These are phyloP conservation scores for Lagria hirta DNA, from an alignment of 2,888 invertebrate species.

Conservation along the genomic window DNA sequence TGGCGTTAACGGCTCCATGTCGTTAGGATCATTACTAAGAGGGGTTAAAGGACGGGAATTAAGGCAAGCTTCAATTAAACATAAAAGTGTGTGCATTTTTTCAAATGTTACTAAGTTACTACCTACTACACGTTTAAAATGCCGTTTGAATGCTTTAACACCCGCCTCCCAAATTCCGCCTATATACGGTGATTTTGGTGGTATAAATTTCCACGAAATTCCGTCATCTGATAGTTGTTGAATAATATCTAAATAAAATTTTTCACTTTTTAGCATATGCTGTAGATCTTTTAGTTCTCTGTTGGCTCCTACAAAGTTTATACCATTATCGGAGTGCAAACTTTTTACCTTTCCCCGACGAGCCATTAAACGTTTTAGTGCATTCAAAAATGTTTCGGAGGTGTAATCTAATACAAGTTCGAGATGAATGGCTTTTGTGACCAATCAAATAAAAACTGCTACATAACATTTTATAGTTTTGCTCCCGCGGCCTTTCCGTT, in stretches of 20 bases:
- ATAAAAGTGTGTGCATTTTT: constrained; percentile 4
- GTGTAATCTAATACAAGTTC: constrained; percentile 6
- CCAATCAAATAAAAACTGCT: constrained; percentile 1
- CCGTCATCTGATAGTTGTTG: too few species aligned
- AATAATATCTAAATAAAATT: too few species aligned
- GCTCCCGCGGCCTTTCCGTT: neutral
- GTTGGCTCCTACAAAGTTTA: constrained; percentile 1
- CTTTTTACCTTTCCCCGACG: neutral
- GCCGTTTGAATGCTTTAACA: constrained; percentile 3
- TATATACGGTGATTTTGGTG: constrained; percentile 3
- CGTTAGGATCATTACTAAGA: constrained; percentile 2
- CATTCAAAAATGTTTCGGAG: neutral
- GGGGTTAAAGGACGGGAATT: constrained; percentile 9
- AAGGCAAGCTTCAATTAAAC: constrained; percentile 2
- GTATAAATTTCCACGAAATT: constrained; percentile 1
- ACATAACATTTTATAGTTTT: constrained; percentile 6
- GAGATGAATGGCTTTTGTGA: constrained; percentile 1
- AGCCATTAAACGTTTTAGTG: constrained; percentile 4
- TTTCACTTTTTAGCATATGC: too few species aligned
- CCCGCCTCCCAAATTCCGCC: constrained; percentile 10
- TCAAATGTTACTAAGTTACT: constrained; percentile 2
- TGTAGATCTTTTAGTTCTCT: too few species aligned
- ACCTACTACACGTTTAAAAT: constrained; percentile 4
- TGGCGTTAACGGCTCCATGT: constrained; percentile 5
- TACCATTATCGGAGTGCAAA: constrained; percentile 3